Conservation (phyloP, 2,797 vertebrate species). For the Agapornis canus region DNA sequence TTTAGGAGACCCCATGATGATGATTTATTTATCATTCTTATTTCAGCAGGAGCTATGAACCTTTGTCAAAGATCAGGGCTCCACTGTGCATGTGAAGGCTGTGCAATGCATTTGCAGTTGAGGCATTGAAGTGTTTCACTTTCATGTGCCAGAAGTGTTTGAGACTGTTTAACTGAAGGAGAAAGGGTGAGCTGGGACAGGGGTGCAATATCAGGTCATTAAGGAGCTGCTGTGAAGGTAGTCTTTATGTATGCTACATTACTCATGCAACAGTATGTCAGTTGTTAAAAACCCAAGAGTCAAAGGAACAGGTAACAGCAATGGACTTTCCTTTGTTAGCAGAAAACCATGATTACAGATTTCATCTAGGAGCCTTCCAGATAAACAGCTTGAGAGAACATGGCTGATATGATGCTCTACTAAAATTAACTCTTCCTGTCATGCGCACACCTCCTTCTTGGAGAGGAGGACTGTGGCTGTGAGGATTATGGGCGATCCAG, state of each 20-base stretch:
- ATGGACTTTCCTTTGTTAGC: not conserved
- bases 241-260: not conserved
- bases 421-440: conserved; percentile 25
- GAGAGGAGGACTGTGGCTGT: not conserved
- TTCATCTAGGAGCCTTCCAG: not conserved
- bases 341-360: not conserved
- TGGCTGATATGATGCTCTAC: not conserved
- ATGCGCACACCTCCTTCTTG: not conserved
- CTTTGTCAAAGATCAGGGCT: not conserved
- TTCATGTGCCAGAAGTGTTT: not conserved
- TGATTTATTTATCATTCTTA: conserved; percentile 7
- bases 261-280: not conserved
- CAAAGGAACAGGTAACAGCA: not conserved
- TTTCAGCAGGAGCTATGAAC: not conserved
- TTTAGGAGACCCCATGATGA: not conserved
- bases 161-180: not conserved
- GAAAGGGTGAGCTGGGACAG: not conserved
- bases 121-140: not conserved
- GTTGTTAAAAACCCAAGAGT: not conserved
- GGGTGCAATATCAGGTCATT: not conserved
- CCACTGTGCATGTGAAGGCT: not conserved
- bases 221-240: not conserved
- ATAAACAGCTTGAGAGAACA: not conserved
- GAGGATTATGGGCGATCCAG: not conserved
- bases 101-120: not conserved